phyloP scores from a whole-genome alignment of 2,797 vertebrate species.

The Vespertilio murinus region DNA sequence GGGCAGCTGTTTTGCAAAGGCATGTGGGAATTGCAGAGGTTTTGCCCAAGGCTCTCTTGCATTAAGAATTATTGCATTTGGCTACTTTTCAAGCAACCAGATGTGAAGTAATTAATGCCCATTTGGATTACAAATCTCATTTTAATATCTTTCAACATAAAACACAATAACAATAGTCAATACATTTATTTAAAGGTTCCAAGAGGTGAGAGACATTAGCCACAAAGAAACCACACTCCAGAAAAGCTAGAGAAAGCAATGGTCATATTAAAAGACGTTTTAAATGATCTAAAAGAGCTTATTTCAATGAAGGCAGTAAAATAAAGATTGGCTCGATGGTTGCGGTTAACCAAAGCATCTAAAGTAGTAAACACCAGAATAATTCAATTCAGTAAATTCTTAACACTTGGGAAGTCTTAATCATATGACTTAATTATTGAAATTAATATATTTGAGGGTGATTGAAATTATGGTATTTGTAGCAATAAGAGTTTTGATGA shows the following conservation, averaged over 20 bases:
- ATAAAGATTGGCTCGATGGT: conserved; percentile 13
- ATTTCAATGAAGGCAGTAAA: conserved; percentile 18
- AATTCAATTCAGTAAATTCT: conserved; percentile 35
- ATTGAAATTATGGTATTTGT: neutral
- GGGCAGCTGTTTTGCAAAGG: conserved; percentile 67
- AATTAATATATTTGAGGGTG: neutral
- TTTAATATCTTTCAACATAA: conserved; percentile 77
- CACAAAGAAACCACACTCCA: neutral
- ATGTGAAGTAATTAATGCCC: conserved; percentile 66
- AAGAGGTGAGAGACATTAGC: conserved; percentile 10
- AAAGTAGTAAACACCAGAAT: neutral
- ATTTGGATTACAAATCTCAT: conserved; percentile 68
- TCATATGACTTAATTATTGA: neutral
- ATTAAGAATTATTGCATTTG: conserved; percentile 51
- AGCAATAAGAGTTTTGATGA: neutral
- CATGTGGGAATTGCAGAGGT: conserved; percentile 57
- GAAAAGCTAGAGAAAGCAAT: neutral
- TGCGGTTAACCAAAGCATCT: neutral
- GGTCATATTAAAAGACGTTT: neutral
- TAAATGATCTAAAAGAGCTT: neutral
- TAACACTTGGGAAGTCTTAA: neutral
- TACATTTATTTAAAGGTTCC: conserved; percentile 7
- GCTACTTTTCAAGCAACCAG: conserved; percentile 72
- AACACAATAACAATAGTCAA: conserved; percentile 61
- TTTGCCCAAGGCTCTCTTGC: conserved; percentile 69